Evolutionary conservation across 2,888 invertebrate species (phyloP), one percentile per base, ranked within the genome.

Genomic region (Tetranychus truncatus): DNA sequence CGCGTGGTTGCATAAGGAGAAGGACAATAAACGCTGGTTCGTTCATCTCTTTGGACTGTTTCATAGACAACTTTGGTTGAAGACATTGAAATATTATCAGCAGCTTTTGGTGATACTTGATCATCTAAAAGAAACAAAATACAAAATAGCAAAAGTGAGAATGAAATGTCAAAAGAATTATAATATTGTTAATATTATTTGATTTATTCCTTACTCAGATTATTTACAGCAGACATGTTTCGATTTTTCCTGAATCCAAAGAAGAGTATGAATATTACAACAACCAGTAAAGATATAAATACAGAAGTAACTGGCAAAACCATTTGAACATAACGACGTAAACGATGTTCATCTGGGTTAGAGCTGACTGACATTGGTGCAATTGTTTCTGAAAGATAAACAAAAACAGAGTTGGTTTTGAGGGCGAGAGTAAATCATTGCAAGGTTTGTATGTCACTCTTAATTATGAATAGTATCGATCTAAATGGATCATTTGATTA

Each of bases 1-100:
- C 66, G 73, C 2, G 73, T 73, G 11, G 73, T 66, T 73, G 73
- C 73, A 34, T 73, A 73, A 55, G 73, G 73, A 21, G 73, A 73
- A 21, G 46, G 73, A 66, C 73, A 73, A 6, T 73, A 73, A 24
- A 73, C 72, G 34, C 72, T 72, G 46, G 34, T 72, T 8, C 72
- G 72, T 45, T 72, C 72, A 15, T 72, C 72, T 20, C 46, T 24
- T 45, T 72, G 72, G 8, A 45, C 72, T n/a, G 44, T 72, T 72
- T 72, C 72, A 44, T 72, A 72, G 20, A 72, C 72, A 45, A 72
- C 72, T 72, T 72, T 72, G 45, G 72, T 44, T 11, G 55, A 73
- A 21, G 73, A 73, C 55, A 72, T 72, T n/a, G 72, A 72, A 18
- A 72, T 72, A 73, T 73, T 73, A 73, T 65, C 73, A 20, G 21